Percentiles rank a stretch among this genome's conserved stretches.
phyloP scores from a whole-genome alignment of 2,113 vertebrate species.

The Rhynchomys soricoides region DNA sequence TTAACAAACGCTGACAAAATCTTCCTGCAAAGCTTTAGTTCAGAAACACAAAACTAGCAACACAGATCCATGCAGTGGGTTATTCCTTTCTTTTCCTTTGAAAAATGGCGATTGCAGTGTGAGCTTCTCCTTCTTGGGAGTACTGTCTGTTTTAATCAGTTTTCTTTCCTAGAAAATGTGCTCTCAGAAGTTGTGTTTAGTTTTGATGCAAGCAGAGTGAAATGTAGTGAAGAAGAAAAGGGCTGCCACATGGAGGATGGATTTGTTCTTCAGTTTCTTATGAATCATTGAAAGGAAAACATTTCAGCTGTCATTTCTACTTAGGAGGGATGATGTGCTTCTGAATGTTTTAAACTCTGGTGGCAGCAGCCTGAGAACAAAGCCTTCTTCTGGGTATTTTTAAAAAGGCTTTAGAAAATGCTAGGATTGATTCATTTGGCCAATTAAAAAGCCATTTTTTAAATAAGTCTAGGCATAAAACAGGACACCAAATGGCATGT shows the following conservation, averaged over 20 bases:
- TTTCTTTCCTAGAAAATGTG: constrained; percentile 50
- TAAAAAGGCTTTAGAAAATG: constrained; percentile 38
- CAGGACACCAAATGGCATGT: neutral
- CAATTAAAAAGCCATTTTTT: constrained; percentile 8
- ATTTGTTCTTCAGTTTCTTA: constrained; percentile 66
- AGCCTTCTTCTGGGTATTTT: neutral
- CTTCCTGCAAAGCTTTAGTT: constrained; percentile 3
- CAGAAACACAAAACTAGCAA: constrained; percentile 5
- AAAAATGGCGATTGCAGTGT: neutral
- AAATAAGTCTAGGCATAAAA: neutral
- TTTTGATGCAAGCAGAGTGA: constrained; percentile 51
- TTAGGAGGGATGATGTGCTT: constrained; percentile 13
- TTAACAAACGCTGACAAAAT: constrained; percentile 58
- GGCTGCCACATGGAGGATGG: neutral
- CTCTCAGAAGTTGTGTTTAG: constrained; percentile 25
- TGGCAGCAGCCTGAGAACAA: neutral
- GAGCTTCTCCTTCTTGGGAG: constrained; percentile 43
- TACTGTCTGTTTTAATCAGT: constrained; percentile 32
- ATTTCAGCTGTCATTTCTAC: neutral
- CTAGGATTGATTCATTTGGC: neutral
- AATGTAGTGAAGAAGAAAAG: constrained; percentile 34
- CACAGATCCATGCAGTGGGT: neutral
- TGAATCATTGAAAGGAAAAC: constrained; percentile 58
- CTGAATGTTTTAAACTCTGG: constrained; percentile 28
- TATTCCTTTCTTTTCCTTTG: constrained; percentile 41